phyloP scores from a whole-genome alignment of 2,888 invertebrate species.

The Meganola albula region DNA sequence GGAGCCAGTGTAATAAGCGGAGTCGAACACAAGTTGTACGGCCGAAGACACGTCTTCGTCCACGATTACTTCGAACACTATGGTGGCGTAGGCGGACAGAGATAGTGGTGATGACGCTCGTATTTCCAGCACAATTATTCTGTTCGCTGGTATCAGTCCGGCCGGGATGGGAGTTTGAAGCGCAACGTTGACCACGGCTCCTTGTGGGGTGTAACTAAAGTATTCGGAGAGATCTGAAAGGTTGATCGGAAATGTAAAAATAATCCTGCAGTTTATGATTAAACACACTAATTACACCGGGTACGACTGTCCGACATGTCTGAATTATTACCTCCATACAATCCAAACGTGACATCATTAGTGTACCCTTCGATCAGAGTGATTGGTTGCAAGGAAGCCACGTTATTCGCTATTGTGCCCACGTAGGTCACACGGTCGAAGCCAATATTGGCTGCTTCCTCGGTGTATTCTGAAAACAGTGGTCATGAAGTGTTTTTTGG shows the following conservation, averaged over 20 bases:
- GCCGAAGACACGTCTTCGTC: constrained; percentile 4
- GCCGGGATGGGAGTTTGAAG: constrained; percentile 25
- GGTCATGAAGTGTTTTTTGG: not conserved
- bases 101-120: constrained; percentile 27
- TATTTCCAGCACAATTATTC: constrained; percentile 27
- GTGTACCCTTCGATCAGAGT: constrained; percentile 31
- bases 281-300: too few species aligned
- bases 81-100: constrained; percentile 27
- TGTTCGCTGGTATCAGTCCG: constrained; percentile 24
- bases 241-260: too few species aligned
- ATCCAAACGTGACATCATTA: constrained; percentile 24
- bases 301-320: too few species aligned
- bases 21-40: constrained; percentile 16
- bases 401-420: constrained; percentile 23
- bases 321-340: too few species aligned
- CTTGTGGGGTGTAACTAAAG: constrained; percentile 14
- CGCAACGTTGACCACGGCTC: constrained; percentile 12
- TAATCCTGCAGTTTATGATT: too few species aligned
- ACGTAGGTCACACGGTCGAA: constrained; percentile 22
- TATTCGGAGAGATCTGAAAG: constrained; percentile 17
- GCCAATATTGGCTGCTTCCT: constrained; percentile 12
- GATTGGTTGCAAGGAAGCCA: constrained; percentile 25
- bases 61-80: constrained; percentile 25
- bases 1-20: constrained; percentile 31
- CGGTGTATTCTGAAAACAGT: constrained; percentile 13